Percentiles rank a stretch among this genome's conserved stretches.
Conservation (phyloP, 2,888 invertebrate genomes). For the Neoitamus cyanurus region DNA sequence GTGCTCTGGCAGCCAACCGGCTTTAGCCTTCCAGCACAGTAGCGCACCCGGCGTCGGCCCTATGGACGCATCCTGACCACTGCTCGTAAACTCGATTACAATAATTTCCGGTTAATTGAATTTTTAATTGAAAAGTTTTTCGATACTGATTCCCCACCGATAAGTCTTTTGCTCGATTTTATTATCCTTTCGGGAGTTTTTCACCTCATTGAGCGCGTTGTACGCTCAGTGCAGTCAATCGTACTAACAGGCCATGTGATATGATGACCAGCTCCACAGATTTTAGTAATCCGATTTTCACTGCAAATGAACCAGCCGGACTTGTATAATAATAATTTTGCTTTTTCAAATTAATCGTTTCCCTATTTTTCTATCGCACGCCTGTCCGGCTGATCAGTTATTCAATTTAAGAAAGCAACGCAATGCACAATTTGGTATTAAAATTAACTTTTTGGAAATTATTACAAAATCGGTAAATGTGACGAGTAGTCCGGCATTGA, state of each 20-base stretch:
- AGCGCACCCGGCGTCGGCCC: not conserved
- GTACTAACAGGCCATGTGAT: not conserved
- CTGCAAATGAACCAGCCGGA: not conserved
- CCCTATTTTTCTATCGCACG: no score
- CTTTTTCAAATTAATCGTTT: no score
- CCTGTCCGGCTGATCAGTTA: no score
- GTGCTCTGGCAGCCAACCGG: no score
- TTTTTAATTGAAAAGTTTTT: constrained; percentile 53
- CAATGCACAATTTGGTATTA: no score
- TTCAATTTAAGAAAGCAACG: no score
- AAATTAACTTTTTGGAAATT: no score
- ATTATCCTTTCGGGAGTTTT: constrained; percentile 42
- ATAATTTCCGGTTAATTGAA: constrained; percentile 54
- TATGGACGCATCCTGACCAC: constrained; percentile 6
- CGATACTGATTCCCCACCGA: constrained; percentile 29
- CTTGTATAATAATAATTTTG: not conserved
- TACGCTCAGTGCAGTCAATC: constrained; percentile 19
- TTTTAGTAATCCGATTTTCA: constrained; percentile 34
- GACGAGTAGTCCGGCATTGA: no score
- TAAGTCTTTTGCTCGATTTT: constrained; percentile 40
- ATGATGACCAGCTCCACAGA: constrained; percentile 12
- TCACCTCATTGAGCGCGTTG: constrained; percentile 34
- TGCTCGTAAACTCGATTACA: constrained; percentile 48
- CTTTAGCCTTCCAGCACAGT: not conserved
- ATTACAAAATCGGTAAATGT: no score